Evolutionary conservation across 92 coral and sea anemone genomes (phyloP).

Genomic region (Actinostola sp.): DNA sequence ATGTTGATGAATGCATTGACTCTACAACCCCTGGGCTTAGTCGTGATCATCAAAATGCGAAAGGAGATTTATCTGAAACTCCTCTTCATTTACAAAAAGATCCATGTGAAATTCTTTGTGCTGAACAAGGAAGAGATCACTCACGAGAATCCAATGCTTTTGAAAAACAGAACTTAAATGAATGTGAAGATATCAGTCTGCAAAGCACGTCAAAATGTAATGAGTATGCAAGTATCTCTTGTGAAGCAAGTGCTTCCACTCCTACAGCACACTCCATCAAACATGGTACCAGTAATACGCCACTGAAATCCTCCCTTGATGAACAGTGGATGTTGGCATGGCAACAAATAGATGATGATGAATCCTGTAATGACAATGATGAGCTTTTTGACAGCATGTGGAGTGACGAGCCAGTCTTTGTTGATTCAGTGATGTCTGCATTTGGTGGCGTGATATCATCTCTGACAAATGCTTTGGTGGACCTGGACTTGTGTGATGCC

Average conservation of each 20-base stretch:
- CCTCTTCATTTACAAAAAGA: no score
- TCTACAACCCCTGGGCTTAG: no score
- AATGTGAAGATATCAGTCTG: no score
- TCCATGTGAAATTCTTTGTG: no score
- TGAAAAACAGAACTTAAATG: no score
- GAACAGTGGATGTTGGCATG: conserved; percentile 34
- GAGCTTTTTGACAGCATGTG: conserved; percentile 22
- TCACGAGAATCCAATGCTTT: no score
- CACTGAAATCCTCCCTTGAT: not conserved
- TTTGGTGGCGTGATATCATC: conserved; percentile 40
- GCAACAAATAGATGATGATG: conserved; percentile 19
- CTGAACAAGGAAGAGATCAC: no score
- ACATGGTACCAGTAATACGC: not conserved
- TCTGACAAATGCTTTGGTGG: conserved; percentile 32
- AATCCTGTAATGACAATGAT: conserved; percentile 19
- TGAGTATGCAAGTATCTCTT: not conserved
- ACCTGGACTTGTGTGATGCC: conserved; percentile 13
- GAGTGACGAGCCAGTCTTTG: conserved; percentile 7
- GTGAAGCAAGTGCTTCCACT: no score
- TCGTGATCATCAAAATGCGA: no score
- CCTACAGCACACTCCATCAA: not conserved
- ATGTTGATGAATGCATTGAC: no score
- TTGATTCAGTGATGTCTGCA: conserved; percentile 8
- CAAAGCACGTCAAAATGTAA: not conserved
- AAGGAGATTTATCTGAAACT: no score